Conservation (phyloP, 2,888 invertebrate genomes). For the Mythimna vitellina region DNA sequence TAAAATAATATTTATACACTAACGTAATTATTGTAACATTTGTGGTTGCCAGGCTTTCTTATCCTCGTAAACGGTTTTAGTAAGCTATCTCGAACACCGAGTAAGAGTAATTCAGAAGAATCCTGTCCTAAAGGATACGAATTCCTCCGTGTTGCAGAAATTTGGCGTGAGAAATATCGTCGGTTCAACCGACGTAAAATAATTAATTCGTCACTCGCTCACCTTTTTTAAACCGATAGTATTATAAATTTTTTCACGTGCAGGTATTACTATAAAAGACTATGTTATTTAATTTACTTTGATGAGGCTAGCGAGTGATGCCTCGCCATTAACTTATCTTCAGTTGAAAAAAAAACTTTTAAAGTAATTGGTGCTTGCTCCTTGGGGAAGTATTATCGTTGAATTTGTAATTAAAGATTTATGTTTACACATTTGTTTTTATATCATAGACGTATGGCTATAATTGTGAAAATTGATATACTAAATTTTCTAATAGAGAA, state of each 20-base stretch:
- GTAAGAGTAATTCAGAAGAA: conserved; percentile 19
- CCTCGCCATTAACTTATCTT: conserved; percentile 40
- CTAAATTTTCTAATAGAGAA: conserved; percentile 86
- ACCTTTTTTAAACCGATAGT: conserved; percentile 50
- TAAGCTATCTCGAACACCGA: conserved; percentile 58
- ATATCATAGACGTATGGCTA: conserved; percentile 79
- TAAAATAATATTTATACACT: conserved; percentile 67
- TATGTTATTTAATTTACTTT: conserved; percentile 53
- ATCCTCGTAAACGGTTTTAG: conserved; percentile 63
- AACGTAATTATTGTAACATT: conserved; percentile 61
- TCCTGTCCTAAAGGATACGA: conserved; percentile 30
- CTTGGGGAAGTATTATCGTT: conserved; percentile 81
- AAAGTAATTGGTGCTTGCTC: conserved; percentile 78
- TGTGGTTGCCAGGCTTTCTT: conserved; percentile 83
- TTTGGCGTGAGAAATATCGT: conserved; percentile 39
- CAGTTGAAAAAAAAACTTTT: conserved; percentile 42
- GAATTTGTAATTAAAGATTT: conserved; percentile 80
- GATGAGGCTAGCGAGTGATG: conserved; percentile 65
- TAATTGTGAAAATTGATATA: conserved; percentile 86
- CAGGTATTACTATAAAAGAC: conserved; percentile 58
- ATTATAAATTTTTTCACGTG: conserved; percentile 55
- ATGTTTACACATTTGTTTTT: conserved; percentile 82
- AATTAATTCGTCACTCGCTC: conserved; percentile 56
- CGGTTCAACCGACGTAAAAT: conserved; percentile 40
- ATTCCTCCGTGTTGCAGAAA: conserved; percentile 38